Percentiles rank a stretch among this genome's conserved stretches.
Conservation (phyloP, 2,888 invertebrate genomes). For the Plebejus melissa region DNA sequence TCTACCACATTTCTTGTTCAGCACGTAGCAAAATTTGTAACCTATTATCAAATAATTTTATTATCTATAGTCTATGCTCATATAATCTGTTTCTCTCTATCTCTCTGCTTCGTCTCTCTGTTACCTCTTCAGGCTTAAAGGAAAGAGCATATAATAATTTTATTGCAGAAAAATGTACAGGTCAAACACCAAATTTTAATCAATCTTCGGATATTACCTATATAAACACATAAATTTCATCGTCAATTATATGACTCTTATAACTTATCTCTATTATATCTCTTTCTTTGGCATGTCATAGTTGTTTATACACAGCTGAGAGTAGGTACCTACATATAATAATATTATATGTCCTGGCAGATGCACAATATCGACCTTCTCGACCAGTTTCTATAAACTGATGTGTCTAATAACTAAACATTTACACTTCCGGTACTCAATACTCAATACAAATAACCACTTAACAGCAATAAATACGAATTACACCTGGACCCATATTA, state of each 20-base stretch:
- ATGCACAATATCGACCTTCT: conserved; percentile 26
- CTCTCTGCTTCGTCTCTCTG: too few species aligned
- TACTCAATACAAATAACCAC: conserved; percentile 34
- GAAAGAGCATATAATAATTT: too few species aligned
- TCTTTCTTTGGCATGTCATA: background rate
- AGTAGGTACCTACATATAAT: background rate
- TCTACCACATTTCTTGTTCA: conserved; percentile 40
- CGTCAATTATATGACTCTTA: too few species aligned
- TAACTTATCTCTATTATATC: background rate
- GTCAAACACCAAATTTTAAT: too few species aligned
- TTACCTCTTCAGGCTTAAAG: too few species aligned
- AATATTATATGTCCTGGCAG: conserved; percentile 26
- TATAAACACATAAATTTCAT: too few species aligned
- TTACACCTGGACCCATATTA: conserved; percentile 37
- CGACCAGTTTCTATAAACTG: background rate
- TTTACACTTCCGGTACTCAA: conserved; percentile 39
- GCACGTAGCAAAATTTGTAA: conserved; percentile 40
- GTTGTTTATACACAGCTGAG: background rate
- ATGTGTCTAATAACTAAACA: conserved; percentile 28
- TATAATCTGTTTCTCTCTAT: too few species aligned
- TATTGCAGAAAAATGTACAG: too few species aligned
- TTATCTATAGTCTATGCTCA: background rate
- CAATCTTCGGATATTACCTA: too few species aligned
- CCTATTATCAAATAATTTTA: background rate
- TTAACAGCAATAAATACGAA: conserved; percentile 37